These are phyloP conservation scores for Microcebus murinus DNA, from an alignment of 2,113 vertebrate genomes.

Conservation along the genomic window DNA sequence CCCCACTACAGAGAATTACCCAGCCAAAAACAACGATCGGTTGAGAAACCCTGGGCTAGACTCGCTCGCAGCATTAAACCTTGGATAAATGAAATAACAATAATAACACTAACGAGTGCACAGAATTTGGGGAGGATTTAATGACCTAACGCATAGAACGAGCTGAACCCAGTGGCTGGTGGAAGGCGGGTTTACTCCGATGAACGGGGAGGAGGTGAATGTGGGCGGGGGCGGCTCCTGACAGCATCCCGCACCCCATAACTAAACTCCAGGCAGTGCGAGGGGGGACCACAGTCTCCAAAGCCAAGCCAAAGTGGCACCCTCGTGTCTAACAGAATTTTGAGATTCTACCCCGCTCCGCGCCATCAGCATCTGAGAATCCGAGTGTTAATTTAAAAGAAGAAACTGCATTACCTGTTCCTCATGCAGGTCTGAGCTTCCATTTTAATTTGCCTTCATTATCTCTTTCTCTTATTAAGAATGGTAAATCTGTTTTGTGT, in stretches of 20 bases:
- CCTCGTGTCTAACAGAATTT: not conserved
- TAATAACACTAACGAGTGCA: not conserved
- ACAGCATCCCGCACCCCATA: rapidly evolving
- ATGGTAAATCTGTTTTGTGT: constrained; percentile 90
- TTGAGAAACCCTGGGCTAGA: not conserved
- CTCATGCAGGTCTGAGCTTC: constrained; percentile 81
- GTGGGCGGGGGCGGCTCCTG: rapidly evolving
- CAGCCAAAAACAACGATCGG: rapidly evolving
- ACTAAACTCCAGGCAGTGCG: not conserved
- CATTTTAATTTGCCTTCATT: constrained; percentile 92
- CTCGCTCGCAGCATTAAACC: not conserved
- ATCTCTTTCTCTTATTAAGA: constrained; percentile 89
- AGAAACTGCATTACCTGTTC: constrained; percentile 81
- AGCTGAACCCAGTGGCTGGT: not conserved
- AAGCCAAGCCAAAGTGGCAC: not conserved
- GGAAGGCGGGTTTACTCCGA: not conserved
- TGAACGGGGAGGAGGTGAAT: rapidly evolving
- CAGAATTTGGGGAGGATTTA: not conserved
- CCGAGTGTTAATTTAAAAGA: constrained; percentile 81
- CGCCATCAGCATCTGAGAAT: constrained; percentile 47
- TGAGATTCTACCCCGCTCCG: not conserved
- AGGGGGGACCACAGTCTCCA: rapidly evolving
- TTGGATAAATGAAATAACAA: not conserved
- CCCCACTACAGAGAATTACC: not conserved
- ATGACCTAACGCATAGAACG: rapidly evolving